These are phyloP conservation scores for Perccottus glenii DNA, from an alignment of 2,113 vertebrate species.

Conservation along the genomic window DNA sequence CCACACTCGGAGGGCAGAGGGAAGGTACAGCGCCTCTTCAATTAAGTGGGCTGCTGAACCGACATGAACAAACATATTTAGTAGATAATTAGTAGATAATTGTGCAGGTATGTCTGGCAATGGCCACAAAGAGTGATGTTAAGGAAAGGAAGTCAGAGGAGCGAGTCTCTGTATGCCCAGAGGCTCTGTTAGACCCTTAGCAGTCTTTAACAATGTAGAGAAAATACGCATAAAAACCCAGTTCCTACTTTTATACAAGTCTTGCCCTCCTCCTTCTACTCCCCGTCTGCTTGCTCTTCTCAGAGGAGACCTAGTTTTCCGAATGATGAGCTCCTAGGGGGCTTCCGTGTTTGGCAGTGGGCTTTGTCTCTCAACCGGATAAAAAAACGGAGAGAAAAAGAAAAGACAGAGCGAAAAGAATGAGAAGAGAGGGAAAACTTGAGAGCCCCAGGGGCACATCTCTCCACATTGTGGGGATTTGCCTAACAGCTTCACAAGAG, in stretches of 20 bases:
- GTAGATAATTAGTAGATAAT: conserved; percentile 89
- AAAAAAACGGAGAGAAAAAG: conserved; percentile 46
- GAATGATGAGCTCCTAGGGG: conserved; percentile 80
- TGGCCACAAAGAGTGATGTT: conserved; percentile 71
- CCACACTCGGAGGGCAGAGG: conserved; percentile 48
- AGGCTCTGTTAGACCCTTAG: conserved; percentile 64
- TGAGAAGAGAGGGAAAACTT: conserved; percentile 68
- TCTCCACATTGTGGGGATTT: conserved; percentile 80
- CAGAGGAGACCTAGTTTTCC: conserved; percentile 69
- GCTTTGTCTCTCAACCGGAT: conserved; percentile 79
- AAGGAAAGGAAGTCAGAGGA: conserved; percentile 77
- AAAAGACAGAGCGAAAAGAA: conserved; percentile 59
- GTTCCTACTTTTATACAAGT: conserved; percentile 56
- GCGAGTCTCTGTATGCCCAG: conserved; percentile 68
- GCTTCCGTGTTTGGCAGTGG: conserved; percentile 79
- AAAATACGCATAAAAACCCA: conserved; percentile 35
- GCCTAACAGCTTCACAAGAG: conserved; percentile 82
- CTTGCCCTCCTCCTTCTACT: conserved; percentile 36
- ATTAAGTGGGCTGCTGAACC: conserved; percentile 85
- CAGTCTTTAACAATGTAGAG: conserved; percentile 68
- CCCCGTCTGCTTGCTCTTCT: conserved; percentile 53
- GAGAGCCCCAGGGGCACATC: conserved; percentile 76
- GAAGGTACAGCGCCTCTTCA: conserved; percentile 78
- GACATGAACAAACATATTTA: conserved; percentile 89
- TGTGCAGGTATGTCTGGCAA: conserved; percentile 87